Base-by-base conservation (phyloP, 2,888 invertebrate species). In the Pseudococcus jackbeardsleyi region DNA sequence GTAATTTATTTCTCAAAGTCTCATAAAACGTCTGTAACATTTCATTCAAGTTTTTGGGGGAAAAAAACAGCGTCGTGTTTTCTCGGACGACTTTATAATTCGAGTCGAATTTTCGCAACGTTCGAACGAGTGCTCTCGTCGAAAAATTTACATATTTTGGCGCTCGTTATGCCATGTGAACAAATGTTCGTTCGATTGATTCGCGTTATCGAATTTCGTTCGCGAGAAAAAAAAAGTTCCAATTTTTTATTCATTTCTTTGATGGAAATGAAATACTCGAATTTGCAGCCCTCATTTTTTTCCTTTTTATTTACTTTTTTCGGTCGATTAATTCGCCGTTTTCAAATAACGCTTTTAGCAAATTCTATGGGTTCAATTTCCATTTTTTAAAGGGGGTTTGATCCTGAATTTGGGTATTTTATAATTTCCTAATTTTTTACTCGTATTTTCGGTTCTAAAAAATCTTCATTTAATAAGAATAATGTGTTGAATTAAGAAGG, bases 1-100 rank as follows among this genome's bases (percentile, higher is more conserved):
- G 59, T 19, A 59, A 59, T 59, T 59, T 59, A 59, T 59, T 19
- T 59, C 19, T 59, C 59, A 9, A 54, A 59, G 59, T 59, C 59
- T 59, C 59, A 19, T 59, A 59, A 59, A 59, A 59, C 19, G 59
- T 59, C 59, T 59, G 59, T 59, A 59, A 59, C 59, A 59, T 59
- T 59, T 59, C 59, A 59, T 59, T 59, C 19, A 19, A 19, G 6
- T 59, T n/a, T 19, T 59, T n/a, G n/a, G n/a, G n/a, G 26, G 26
- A 33, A 9, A 59, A 59, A 59, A 19, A 59, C 59, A 19, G 59
- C 26, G 26, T 33, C 59, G 59, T 19, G 59, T 6, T 59, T 59
- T 59, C 19, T 59, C 19, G 19, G 7, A 5, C 59, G n/a, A 59
- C 19, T 59, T 59, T 59, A 59, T 59, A 59, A 59, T 59, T 59